phyloP scores from a whole-genome alignment of 2,113 vertebrate genomes.

The Axis porcinus region DNA sequence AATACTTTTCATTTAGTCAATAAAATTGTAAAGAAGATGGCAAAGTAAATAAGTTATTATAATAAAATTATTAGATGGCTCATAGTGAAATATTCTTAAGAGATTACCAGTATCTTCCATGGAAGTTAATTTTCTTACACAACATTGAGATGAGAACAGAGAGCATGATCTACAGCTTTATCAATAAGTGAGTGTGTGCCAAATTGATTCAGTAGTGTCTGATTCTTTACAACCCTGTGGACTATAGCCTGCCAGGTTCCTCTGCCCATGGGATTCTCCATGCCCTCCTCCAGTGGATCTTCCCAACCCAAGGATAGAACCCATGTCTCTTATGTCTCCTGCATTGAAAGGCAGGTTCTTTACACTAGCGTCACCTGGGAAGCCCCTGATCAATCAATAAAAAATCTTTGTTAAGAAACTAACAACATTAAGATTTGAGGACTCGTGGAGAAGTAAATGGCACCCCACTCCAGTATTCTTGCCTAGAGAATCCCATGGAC shows the following conservation, averaged over 20 bases:
- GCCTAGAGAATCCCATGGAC: too few species aligned
- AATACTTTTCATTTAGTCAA: not conserved
- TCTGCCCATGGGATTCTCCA: not conserved
- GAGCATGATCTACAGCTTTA: not conserved
- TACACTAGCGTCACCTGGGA: not conserved
- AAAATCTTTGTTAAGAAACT: slow-evolving; percentile 31
- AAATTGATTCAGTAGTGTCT: not conserved
- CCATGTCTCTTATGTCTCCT: not conserved
- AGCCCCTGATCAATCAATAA: not conserved
- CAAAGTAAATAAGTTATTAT: not conserved
- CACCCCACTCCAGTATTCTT: too few species aligned
- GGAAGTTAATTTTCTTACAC: not conserved
- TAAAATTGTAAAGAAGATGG: not conserved
- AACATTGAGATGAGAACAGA: not conserved
- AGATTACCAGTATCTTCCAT: not conserved
- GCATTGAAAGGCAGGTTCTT: not conserved
- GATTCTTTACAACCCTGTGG: not conserved
- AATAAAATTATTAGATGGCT: not conserved
- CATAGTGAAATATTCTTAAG: not conserved
- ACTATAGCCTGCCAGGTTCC: not conserved
- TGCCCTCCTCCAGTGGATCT: not conserved
- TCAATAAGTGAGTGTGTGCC: not conserved
- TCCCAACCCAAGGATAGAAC: not conserved
- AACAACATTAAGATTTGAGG: not conserved
- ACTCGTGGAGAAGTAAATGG: not conserved